Base-by-base conservation (phyloP, 1,140 invertebrate species). In the Drosophila lacertosa region DNA sequence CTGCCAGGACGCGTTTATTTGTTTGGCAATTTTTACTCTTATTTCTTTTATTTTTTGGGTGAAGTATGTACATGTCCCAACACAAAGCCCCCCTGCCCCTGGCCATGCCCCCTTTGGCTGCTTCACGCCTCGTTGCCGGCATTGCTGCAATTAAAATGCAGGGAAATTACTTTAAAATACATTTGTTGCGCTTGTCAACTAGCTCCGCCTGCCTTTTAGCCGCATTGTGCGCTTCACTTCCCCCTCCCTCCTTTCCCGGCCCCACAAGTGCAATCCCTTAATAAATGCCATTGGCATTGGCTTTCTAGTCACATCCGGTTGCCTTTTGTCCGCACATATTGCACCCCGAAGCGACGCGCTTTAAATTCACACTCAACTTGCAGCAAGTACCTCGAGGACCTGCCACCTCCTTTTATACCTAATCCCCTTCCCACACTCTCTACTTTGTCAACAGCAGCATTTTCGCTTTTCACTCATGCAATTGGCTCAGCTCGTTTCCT, bases 141-240 rank as follows among this genome's bases (percentile, higher is more conserved):
- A n/a, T 55, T 68, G 76, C 63, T 66, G 81, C 76, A 86, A 84
- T 84, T 84, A 86, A 84, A 86, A 80, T 77, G 55, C 64, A 73
- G 67, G 67, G 59, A 75, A 73, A 60, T 70, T 29, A 71, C 66
- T 74, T 62, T 53, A 71, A 73, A 75, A 58, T 39, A 55, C 58
- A 68, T 73, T 80, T 76, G 67, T 73, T 73, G 72, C 77, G 60
- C 60, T 70, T 63, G 32, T 53, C 50, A 69, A 58, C 42, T 35
- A 45, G 26, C 67, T 29, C 33, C 35, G 44, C 13, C 29, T 26
- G 37, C 18, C 26, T 58, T 47, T 62, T 45, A 29, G 64, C 50
- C 20, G 45, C 44, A 42, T 51, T 40, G 53, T 29, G 20, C 24
- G 39, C 58, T 40, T 24, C 44, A 59, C 54, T 35, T 66, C 44